Evolutionary conservation across 2,797 vertebrate species (phyloP).

Genomic region (Bothrops alternatus): DNA sequence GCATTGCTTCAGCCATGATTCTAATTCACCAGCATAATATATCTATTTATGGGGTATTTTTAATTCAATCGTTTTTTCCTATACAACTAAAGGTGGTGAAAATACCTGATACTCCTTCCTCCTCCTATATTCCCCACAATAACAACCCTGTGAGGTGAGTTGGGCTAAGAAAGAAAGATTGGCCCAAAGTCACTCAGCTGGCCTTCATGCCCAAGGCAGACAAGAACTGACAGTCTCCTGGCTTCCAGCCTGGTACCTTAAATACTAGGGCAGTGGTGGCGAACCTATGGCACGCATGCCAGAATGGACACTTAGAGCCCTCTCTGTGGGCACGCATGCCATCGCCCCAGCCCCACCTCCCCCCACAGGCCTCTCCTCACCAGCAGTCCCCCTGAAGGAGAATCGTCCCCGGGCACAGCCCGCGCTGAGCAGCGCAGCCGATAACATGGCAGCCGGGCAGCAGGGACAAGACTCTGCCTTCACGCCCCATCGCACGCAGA

Average conservation of each 20-base stretch:
- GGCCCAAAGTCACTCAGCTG: neutral
- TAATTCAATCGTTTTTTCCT: neutral
- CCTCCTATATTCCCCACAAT: neutral
- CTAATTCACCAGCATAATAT: neutral
- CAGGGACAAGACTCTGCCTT: no score
- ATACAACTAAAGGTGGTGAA: neutral
- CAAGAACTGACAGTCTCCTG: neutral
- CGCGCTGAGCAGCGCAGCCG: accelerated
- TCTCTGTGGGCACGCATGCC: no score
- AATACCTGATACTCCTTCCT: neutral
- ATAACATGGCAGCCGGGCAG: no score
- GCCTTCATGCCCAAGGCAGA: neutral
- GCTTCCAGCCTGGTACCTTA: neutral
- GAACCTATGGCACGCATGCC: no score
- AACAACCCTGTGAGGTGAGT: neutral
- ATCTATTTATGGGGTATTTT: neutral
- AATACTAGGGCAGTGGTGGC: neutral
- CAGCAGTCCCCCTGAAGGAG: no score
- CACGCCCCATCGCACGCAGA: no score
- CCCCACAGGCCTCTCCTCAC: no score
- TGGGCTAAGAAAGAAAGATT: neutral
- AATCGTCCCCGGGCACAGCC: no score
- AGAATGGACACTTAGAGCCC: no score
- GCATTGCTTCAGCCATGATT: neutral
- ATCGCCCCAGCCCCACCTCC: no score